Evolutionary conservation across 2,113 vertebrate genomes (phyloP), one percentile per base, ranked within the genome.

Genomic region (Fukomys damarensis): DNA sequence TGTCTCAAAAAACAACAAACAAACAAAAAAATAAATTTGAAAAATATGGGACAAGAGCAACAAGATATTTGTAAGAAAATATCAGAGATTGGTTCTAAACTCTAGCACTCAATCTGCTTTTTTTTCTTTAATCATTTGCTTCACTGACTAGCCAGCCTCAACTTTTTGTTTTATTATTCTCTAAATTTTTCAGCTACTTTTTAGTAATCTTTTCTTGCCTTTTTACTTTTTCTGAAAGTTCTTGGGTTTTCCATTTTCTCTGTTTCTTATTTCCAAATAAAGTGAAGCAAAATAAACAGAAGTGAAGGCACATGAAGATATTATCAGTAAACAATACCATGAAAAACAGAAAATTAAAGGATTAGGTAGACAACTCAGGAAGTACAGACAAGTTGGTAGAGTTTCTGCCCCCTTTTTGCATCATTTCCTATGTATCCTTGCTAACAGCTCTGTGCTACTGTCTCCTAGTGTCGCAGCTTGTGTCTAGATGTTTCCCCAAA

Each of bases 271-370:
- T 41, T 74, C 10, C 32, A 26, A 77, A 41, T 54, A 58, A 24
- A 8, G 14, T 72, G 2, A 2, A 28, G 20, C 5, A 82, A 72
- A 84, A 56, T 59, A 26, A 86, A 16, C 87, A 30, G 56, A 91
- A 72, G 46, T 13, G 11, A 96, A 93, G 24, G 10, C 11, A 82
- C 14, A 59, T 63, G 35, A 80, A 97, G 95, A 96, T 83, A 66
- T 74, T 92, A 77, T 72, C 35, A 85, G 70, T 86, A 83, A 38
- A 32, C 43, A 72, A 76, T 17, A 80, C 43, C 14, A 70, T 8
- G 30, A 76, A 96, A 84, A 22, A 76, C 10, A 70, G 38, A 46
- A 72, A 90, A 80, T 82, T 65, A 74, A 91, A 89, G 24, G 56
- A 96, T 66, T 89, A 58, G n/a, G 66, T 63, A 49, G 22, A 74